Conservation (phyloP, 2,797 vertebrate genomes). For the Trachurus trachurus region DNA sequence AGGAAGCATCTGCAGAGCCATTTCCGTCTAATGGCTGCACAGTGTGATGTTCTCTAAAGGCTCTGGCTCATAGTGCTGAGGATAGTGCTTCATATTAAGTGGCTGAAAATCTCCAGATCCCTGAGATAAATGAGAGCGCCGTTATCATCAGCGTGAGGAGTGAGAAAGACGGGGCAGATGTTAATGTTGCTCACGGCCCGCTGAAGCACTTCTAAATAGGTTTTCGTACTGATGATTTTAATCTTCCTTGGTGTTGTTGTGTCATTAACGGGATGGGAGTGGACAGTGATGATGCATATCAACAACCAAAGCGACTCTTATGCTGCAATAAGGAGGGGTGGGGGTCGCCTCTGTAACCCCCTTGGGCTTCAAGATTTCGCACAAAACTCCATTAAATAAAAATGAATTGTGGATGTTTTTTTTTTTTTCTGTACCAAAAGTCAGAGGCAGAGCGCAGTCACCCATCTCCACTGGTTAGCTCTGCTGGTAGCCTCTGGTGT, state of each 20-base stretch:
- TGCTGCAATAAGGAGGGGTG: background rate
- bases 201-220: slow-evolving; percentile 9
- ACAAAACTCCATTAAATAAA: slow-evolving; percentile 3
- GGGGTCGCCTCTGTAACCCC: background rate
- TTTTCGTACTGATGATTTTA: slow-evolving; percentile 18
- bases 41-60: slow-evolving; percentile 3
- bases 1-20: slow-evolving; percentile 15
- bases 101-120: background rate
- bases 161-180: background rate
- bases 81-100: slow-evolving; percentile 20
- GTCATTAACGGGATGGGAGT: slow-evolving; percentile 1
- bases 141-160: background rate
- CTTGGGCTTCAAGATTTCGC: background rate
- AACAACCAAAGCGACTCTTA: background rate
- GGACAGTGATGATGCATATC: slow-evolving; percentile 5
- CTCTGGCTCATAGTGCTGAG: slow-evolving; percentile 24
- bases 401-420: background rate
- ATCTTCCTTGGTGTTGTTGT: background rate
- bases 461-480: slow-evolving; percentile 29
- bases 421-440: slow-evolving; percentile 4
- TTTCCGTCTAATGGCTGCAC: slow-evolving; percentile 34
- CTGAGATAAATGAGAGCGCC: slow-evolving; percentile 13
- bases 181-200: background rate
- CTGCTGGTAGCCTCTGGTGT: slow-evolving; percentile 47
- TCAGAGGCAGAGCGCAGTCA: slow-evolving; percentile 14